phyloP scores from a whole-genome alignment of 2,797 vertebrate species.

The Synaphobranchus kaupii region DNA sequence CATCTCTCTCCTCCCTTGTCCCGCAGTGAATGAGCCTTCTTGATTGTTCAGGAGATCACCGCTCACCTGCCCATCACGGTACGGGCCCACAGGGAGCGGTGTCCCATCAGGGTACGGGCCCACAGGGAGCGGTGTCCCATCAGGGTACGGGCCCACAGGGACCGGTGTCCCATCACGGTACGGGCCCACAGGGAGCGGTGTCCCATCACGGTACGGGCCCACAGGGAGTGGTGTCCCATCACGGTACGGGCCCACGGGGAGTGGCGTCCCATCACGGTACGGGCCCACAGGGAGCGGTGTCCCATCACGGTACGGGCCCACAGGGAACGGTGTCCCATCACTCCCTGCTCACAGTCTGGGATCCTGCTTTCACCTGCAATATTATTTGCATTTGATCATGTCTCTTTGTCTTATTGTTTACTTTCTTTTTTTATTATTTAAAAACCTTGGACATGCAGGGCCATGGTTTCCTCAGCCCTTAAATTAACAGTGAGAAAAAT shows the following conservation, averaged over 20 bases:
- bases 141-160: slow-evolving; percentile 14
- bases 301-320: not conserved
- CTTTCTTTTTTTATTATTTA: not conserved
- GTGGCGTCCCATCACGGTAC: slow-evolving; percentile 3
- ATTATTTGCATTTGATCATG: slow-evolving; percentile 12
- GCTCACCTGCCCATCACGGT: slow-evolving; percentile 44
- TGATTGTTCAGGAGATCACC: slow-evolving; percentile 52
- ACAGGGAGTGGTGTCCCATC: slow-evolving; percentile 35
- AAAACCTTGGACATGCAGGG: not conserved
- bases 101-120: slow-evolving; percentile 20
- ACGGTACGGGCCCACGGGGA: slow-evolving; percentile 26
- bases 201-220: not conserved
- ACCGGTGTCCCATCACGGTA: slow-evolving; percentile 26
- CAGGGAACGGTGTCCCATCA: slow-evolving; percentile 39
- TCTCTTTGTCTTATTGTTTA: not conserved
- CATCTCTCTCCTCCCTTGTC: slow-evolving; percentile 57
- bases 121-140: slow-evolving; percentile 34
- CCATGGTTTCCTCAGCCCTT: not conserved
- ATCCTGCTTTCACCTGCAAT: slow-evolving; percentile 39
- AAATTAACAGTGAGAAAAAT: not conserved
- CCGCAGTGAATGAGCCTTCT: slow-evolving; percentile 50
- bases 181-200: slow-evolving; percentile 31
- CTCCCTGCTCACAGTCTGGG: slow-evolving; percentile 47
- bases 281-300: slow-evolving; percentile 33
- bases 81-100: slow-evolving; percentile 31